A percentile compares a stretch with the other conserved stretches of the same genome.
Evolutionary conservation across 2,113 vertebrate species (phyloP).

Genomic region (Phaetusa simplex): DNA sequence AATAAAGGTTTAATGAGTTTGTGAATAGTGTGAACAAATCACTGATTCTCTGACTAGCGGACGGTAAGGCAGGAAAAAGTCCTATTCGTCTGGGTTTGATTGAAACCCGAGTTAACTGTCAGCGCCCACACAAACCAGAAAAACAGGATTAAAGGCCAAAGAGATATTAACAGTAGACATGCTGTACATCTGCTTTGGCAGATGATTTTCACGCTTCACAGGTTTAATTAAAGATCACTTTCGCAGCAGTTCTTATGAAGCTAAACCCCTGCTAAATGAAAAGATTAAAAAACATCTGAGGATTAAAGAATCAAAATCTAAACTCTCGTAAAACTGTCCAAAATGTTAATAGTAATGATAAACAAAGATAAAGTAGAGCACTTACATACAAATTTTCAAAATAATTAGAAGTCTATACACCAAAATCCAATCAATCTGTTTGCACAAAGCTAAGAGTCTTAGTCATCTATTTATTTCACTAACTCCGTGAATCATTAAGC

Average conservation of each 20-base stretch:
- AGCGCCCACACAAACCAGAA: not conserved
- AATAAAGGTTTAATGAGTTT: slow-evolving; percentile 47
- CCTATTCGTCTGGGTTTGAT: slow-evolving; percentile 33
- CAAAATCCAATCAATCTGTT: not conserved
- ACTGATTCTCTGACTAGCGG: not conserved
- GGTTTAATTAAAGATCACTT: slow-evolving; percentile 58
- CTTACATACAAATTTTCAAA: not conserved
- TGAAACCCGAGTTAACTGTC: slow-evolving; percentile 36
- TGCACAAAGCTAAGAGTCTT: not conserved
- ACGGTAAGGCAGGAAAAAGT: slow-evolving; percentile 35
- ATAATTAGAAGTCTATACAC: not conserved
- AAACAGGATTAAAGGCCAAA: slow-evolving; percentile 46
- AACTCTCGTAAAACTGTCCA: not conserved
- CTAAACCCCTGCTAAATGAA: slow-evolving; percentile 20
- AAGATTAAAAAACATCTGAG: not conserved
- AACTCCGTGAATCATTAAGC: not conserved
- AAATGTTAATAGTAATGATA: not conserved
- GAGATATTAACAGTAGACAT: slow-evolving; percentile 29
- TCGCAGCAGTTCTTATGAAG: slow-evolving; percentile 3
- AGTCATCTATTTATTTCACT: not conserved
- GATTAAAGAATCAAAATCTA: not conserved
- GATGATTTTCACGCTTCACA: slow-evolving; percentile 69
- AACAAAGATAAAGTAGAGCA: not conserved
- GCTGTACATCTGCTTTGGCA: slow-evolving; percentile 53
- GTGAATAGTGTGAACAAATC: slow-evolving; percentile 52